These are phyloP conservation scores for Xestoiulus laeticollis DNA, from an alignment of 2,888 invertebrate genomes.

Conservation along the genomic window DNA sequence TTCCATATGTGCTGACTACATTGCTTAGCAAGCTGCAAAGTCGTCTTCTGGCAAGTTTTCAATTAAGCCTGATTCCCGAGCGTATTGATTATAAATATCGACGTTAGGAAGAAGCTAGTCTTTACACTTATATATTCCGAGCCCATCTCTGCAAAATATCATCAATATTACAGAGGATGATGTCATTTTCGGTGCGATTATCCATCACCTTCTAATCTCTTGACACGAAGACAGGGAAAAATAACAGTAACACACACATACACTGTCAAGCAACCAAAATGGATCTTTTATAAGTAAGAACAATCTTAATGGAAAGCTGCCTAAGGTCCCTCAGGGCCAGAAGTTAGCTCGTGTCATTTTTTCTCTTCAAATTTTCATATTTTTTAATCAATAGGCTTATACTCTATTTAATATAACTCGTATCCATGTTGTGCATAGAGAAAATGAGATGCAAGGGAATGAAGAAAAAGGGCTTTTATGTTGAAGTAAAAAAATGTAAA, in stretches of 20 bases:
- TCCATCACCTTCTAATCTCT: slow-evolving; percentile 50
- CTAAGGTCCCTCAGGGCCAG: neutral
- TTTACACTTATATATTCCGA: slow-evolving; percentile 31
- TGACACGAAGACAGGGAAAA: slow-evolving; percentile 48
- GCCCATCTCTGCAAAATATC: slow-evolving; percentile 23
- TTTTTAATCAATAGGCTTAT: neutral
- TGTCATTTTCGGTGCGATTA: slow-evolving; percentile 46
- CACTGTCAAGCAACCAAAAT: slow-evolving; percentile 44
- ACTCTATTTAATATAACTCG: neutral
- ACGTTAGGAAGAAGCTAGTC: neutral
- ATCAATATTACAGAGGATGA: slow-evolving; percentile 45
- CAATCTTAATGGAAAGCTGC: slow-evolving; percentile 45
- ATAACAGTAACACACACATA: slow-evolving; percentile 42
- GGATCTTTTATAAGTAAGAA: slow-evolving; percentile 43
- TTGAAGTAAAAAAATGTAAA: neutral
- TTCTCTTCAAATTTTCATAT: slow-evolving; percentile 41
- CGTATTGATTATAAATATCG: slow-evolving; percentile 41
- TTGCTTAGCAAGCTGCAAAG: neutral
- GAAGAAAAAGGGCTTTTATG: neutral
- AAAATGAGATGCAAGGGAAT: too few species aligned
- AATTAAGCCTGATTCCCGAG: slow-evolving; percentile 21
- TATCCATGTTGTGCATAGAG: neutral
- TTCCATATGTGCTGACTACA: neutral
- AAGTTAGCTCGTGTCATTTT: neutral
- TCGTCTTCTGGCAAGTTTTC: slow-evolving; percentile 21